Conservation (phyloP, 2,888 invertebrate genomes). For the Eupithecia exiguata region DNA sequence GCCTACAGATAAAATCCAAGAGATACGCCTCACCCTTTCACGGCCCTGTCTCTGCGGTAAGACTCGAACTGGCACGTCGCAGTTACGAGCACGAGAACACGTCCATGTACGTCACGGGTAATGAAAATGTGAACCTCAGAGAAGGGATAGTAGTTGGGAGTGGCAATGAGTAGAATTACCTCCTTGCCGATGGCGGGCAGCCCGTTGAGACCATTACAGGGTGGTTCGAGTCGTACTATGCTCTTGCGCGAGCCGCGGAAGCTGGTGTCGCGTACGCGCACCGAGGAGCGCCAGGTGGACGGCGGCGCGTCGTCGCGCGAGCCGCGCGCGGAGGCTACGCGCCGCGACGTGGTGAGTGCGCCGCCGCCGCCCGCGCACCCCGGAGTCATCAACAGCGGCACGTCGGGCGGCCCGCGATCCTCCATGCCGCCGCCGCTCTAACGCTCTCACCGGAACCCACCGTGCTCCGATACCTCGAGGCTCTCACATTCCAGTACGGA, state of each 20-base stretch:
- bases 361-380: constrained; percentile 66
- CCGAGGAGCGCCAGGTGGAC: constrained; percentile 86
- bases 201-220: constrained; percentile 86
- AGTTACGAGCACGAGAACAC: not conserved
- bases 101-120: not conserved
- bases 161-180: constrained; percentile 75
- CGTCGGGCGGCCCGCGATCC: constrained; percentile 81
- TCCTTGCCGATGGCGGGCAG: constrained; percentile 83
- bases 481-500: constrained; percentile 81
- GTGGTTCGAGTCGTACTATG: constrained; percentile 86
- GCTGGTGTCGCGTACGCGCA: constrained; percentile 85
- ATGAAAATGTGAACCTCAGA: not conserved
- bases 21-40: not conserved
- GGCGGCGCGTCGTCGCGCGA: constrained; percentile 74
- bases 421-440: constrained; percentile 84
- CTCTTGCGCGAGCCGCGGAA: constrained; percentile 86
- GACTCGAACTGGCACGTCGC: not conserved
- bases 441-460: constrained; percentile 82
- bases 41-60: not conserved
- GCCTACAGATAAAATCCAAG: not conserved
- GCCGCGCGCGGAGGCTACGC: constrained; percentile 72
- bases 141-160: constrained; percentile 23
- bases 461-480: constrained; percentile 74
- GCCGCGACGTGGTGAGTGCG: constrained; percentile 73
- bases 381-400: constrained; percentile 79